Evolutionary conservation across 2,888 invertebrate species (phyloP), one percentile per base, ranked within the genome.

Genomic region (Ectobius pallidus): DNA sequence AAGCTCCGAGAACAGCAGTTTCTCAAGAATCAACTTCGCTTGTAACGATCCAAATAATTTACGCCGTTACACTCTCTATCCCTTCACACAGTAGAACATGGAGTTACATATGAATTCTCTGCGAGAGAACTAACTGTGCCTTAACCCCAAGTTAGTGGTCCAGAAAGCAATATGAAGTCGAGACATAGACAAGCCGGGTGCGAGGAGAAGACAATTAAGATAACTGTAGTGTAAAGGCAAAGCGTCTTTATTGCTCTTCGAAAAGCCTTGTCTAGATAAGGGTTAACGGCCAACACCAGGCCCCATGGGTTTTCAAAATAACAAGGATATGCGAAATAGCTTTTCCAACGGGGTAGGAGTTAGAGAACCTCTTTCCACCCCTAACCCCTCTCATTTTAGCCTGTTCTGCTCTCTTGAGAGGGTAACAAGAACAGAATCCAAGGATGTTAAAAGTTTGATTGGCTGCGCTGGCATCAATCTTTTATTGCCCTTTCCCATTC

Each of bases 381-480:
- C 18, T 7, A 7, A 25, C 25, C 7, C 25, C 27, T 22, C 27
- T 25, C n/a, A n/a, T n/a, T n/a, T n/a, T n/a, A n/a, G n/a, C n/a
- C n/a, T n/a, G n/a, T n/a, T n/a, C n/a, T n/a, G n/a, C n/a, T n/a
- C n/a, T n/a, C n/a, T n/a, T n/a, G 11, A 52, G 52, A 20, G 20
- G 7, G 20, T 18, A 20, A 20, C 22, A 52, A 20, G 52, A 52
- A 52, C 27, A 9, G 25, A 25, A 52, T 25, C 25, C 25, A 52
- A 42, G 63, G 22, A 63, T 22, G 63, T 42, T 63, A 63, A 63
- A 63, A 39, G 63, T 63, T 42, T 63, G 63, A 63, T 42, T 63
- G 63, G 42, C 63, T 42, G 11, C 7, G 42, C 63, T 16, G 42
- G 42, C 39, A 42, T 63, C 63, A 18, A 63, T 63, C 9, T 63